Evolutionary conservation across 30 jellyfish, hydroid and myxozoan species (phyloP), one percentile per base, ranked within the genome.

Genomic region (Clytia hemisphaerica): DNA sequence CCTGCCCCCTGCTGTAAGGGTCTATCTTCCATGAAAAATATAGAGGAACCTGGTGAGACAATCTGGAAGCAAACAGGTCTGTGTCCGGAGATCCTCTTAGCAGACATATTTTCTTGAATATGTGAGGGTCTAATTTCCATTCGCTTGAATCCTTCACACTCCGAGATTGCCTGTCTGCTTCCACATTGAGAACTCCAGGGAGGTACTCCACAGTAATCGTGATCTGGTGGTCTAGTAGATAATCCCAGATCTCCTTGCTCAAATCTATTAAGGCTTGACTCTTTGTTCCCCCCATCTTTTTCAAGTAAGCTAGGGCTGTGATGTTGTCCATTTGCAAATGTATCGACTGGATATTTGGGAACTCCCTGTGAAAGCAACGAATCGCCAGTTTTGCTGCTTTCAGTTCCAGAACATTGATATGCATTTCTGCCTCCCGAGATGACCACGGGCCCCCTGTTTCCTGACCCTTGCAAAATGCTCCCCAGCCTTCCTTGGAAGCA

Each of bases 51-150:
- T 63, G 82, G 45, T 45, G 72, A 33, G 33, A 54, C 28, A 62
- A 44, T 62, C 83, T 1, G 55, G 90, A 72, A 12, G 80, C 80
- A 51, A 71, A 71, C 14, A 51, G 83, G 24, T 68, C 73, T 48
- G 48, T 35, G 22, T 40, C 26, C 16, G 73, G 75, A 28, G n/a
- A 24, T 10, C 80, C 74, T 29, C 4, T 25, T 32, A 22, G 35
- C 54, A 45, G 80, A 47, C 71, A 40, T 45, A 68, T 33, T 37
- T 3, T 49, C 32, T 30, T 55, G 38, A 68, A 68, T 45, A 68
- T 22, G 6, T 22, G 46, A 51, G 80, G 74, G 71, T 36, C 66
- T 37, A 68, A 33, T 33, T 38, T 25, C 80, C 80, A 68, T 45
- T 68, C 31, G 73, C 80, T 68, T 32, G 74, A 29, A 34, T 68